Evolutionary conservation across 2,888 invertebrate genomes (phyloP), one percentile per base, ranked within the genome.

Genomic region (Aspidiotus destructor): DNA sequence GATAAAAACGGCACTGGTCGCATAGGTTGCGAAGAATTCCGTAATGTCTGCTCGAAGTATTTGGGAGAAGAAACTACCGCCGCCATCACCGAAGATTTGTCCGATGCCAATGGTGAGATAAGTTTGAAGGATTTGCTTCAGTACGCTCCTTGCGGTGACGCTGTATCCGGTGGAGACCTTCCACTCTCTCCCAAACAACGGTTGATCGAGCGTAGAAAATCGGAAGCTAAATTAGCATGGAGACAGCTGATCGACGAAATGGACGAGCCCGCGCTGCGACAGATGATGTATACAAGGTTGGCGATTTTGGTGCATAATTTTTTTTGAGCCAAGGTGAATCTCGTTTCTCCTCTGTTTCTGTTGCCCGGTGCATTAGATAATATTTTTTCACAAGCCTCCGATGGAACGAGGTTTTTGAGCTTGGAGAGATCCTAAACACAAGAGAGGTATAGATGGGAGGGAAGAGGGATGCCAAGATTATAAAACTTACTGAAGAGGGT

Each of bases 121-220:
- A 79, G 79, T 71, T 78, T 80, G 68, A 77, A 78, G 2, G 82
- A 82, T 73, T 82, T 82, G 73, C 77, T 78, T 5, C 28, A 28
- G 28, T 28, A 28, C 28, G 28, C 28, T 3, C 28, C 28, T 28
- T 28, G 28, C 28, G 28, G 28, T 28, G 28, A 28, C 5, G 28
- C 28, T 28, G 28, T 28, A 28, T 28, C 28, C 5, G 75, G 77
- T 65, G 81, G 81, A 6, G 81, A 81, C 70, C 72, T 13, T 41
- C 62, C 64, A 55, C 42, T 16, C n/a, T 17, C 62, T 6, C 52
- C 53, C 10, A 42, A 58, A 41, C 28, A 10, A 17, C 48, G 52
- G 2, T 74, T 74, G 44, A 71, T 74, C 69, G 74, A 74, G 61
- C 70, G 74, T 54, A 73, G 74, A 15, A 75, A 74, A 62, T 74